phyloP scores from a whole-genome alignment of 2,113 vertebrate genomes.

The Corythornis cristatus region DNA sequence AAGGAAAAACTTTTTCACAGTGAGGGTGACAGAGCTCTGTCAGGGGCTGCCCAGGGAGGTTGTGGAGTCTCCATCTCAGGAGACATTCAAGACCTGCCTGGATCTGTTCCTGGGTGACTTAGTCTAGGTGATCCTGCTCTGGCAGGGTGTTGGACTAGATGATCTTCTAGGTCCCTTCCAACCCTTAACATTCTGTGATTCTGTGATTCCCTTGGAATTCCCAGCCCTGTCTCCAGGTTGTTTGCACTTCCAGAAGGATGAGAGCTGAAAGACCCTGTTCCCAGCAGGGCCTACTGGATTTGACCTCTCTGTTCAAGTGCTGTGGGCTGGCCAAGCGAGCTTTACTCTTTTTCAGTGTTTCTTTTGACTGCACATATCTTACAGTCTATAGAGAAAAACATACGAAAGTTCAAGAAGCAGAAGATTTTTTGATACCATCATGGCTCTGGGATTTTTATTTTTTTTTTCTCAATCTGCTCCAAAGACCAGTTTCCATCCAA shows the following conservation, averaged over 20 bases:
- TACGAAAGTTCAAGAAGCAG: neutral
- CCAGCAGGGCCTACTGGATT: neutral
- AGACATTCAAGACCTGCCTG: no score
- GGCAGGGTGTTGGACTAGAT: no score
- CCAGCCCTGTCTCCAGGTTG: neutral
- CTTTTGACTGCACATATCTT: neutral
- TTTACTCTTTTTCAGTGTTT: neutral
- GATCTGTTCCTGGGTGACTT: no score
- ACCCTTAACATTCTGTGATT: no score
- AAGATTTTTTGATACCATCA: neutral
- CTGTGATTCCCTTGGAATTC: neutral
- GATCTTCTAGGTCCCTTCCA: no score
- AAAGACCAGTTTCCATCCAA: neutral
- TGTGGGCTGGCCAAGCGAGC: neutral
- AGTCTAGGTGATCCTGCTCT: no score
- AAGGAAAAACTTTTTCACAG: no score
- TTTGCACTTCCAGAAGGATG: neutral
- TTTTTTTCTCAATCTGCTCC: neutral
- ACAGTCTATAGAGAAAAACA: neutral
- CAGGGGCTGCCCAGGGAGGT: no score
- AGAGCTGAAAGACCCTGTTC: neutral
- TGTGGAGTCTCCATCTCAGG: no score
- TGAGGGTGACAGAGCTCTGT: no score
- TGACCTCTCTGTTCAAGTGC: neutral
- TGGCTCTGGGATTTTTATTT: neutral